Base-by-base conservation (phyloP, 2,888 invertebrate genomes). In the Suillia variegata region DNA sequence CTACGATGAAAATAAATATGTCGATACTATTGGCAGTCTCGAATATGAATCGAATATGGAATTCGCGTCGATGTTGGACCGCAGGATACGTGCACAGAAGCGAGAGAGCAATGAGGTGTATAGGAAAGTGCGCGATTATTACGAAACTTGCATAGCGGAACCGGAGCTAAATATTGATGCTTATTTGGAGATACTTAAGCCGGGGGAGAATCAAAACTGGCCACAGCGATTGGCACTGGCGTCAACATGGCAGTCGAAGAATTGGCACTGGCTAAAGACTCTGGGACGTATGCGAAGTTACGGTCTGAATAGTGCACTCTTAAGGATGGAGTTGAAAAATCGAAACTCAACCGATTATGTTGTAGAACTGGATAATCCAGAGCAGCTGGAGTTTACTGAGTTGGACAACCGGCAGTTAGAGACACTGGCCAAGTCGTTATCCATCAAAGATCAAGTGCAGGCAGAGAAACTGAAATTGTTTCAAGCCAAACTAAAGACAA, bases 261-360 rank as follows among this genome's bases (percentile, higher is more conserved):
- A 22, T 13, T 69, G 67, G 51, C 52, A 54, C 59, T 64, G 69
- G 59, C 52, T 68, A 38, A 21, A 59, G 2, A 59, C 64, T 0
- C 22, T 69, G n/a, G 70, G 70, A 8, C 58, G 64, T 1, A 13
- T 71, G 33, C 58, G 64, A 12, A 62, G 57, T 2, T 58, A 65
- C 6, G 67, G 67, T 1, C 54, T 66, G 15, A 64, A 67, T 42
- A 59, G 64, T 12, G 61, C 68, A 2, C 61, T 70, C 1, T 20
- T 70, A 2, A 59, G 62, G 1, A 48, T 62, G n/a, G 61, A 62
- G 0, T 47, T 67, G 54, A 66, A 66, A 10, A 60, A 56, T 17
- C 63, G 61, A 56, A 69, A 69, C 62, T 64, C 62, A n/a, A 64
- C 63, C 0, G 54, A 58, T 3, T 65, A 60, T 17, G 31, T 56